phyloP scores from a whole-genome alignment of 2,888 invertebrate species.

The Pseudoips prasinana region DNA sequence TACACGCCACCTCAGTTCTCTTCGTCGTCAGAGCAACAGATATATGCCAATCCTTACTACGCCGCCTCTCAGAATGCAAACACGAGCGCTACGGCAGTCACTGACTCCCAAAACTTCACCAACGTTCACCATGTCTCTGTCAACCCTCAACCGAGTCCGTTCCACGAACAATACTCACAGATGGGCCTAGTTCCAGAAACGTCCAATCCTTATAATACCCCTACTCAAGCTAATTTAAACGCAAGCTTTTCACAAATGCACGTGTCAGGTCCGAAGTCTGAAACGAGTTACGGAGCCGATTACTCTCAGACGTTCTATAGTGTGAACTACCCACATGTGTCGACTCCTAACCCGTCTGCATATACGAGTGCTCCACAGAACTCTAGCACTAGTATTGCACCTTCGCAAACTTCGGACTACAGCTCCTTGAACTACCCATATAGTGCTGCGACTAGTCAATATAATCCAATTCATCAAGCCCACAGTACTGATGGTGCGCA shows the following conservation, averaged over 20 bases:
- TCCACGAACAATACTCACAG: slow-evolving; percentile 29
- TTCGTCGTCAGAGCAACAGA: slow-evolving; percentile 49
- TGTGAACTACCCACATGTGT: slow-evolving; percentile 57
- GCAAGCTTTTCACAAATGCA: slow-evolving; percentile 67
- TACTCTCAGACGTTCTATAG: slow-evolving; percentile 67
- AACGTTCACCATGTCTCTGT: slow-evolving; percentile 19
- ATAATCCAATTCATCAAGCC: background rate
- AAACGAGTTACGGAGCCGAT: slow-evolving; percentile 45
- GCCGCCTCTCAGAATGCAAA: slow-evolving; percentile 49
- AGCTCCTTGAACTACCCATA: slow-evolving; percentile 50
- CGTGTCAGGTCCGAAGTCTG: slow-evolving; percentile 47
- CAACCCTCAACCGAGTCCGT: slow-evolving; percentile 16
- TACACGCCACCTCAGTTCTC: slow-evolving; percentile 66
- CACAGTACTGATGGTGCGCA: background rate
- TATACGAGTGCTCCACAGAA: slow-evolving; percentile 57
- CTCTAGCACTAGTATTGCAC: slow-evolving; percentile 48
- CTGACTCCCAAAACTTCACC: slow-evolving; percentile 51
- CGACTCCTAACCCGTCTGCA: slow-evolving; percentile 54
- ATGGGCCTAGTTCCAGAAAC: slow-evolving; percentile 43
- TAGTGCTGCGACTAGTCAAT: background rate
- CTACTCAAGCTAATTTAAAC: slow-evolving; percentile 49
- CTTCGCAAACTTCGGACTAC: slow-evolving; percentile 55
- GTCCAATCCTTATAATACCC: slow-evolving; percentile 32
- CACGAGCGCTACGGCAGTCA: slow-evolving; percentile 44
- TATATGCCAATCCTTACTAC: slow-evolving; percentile 62